These are phyloP conservation scores for Pangasianodon gigas DNA, from an alignment of 2,113 vertebrate genomes.

Conservation along the genomic window DNA sequence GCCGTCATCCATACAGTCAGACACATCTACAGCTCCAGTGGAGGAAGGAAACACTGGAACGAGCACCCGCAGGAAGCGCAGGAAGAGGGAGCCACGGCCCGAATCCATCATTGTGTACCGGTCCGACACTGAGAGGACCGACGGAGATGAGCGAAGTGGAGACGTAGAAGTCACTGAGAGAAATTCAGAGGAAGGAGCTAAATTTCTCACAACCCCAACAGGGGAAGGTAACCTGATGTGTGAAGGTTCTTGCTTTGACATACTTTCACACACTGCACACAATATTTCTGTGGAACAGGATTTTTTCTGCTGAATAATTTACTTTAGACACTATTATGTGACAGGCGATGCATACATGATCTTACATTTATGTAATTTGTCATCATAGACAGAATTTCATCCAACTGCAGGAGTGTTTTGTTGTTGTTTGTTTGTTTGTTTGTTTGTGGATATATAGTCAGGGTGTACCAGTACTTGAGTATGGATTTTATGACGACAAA, in stretches of 20 bases:
- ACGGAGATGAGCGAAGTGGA: conserved; percentile 78
- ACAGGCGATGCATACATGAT: neutral
- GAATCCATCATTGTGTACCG: conserved; percentile 95
- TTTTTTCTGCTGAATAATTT: conserved; percentile 4
- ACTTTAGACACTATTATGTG: neutral
- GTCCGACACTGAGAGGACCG: conserved; percentile 81
- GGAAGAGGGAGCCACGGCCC: conserved; percentile 86
- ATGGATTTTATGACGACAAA: neutral
- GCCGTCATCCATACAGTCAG: conserved; percentile 69
- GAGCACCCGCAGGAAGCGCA: conserved; percentile 81
- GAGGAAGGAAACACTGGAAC: conserved; percentile 81
- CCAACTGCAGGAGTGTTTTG: neutral
- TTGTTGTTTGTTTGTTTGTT: neutral
- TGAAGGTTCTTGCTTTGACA: neutral
- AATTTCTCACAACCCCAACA: conserved; percentile 84
- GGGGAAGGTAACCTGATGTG: conserved; percentile 78
- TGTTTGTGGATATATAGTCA: neutral
- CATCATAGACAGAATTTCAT: neutral
- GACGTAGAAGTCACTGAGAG: conserved; percentile 80
- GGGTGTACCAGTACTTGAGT: neutral
- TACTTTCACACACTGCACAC: neutral
- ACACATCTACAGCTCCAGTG: conserved; percentile 66
- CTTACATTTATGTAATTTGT: neutral
- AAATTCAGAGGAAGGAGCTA: conserved; percentile 83
- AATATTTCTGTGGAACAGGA: conserved; percentile 4